These are phyloP conservation scores for Nansenia antarctica DNA, from an alignment of 2,113 vertebrate species.

Conservation along the genomic window DNA sequence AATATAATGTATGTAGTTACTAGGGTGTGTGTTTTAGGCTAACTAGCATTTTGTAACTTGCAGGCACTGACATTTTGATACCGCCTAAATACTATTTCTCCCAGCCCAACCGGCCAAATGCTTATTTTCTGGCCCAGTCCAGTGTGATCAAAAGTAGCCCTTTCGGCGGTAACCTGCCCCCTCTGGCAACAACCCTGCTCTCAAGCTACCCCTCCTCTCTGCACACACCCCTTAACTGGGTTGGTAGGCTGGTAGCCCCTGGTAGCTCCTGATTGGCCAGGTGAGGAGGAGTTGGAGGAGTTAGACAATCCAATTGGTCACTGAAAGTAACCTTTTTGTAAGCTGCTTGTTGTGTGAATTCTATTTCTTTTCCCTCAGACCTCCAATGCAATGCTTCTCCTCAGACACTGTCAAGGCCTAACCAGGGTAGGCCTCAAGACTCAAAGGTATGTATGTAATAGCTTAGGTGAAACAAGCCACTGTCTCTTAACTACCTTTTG, in stretches of 20 bases:
- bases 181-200: neutral
- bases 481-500: neutral
- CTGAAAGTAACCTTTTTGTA: conserved; percentile 8
- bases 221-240: conserved; percentile 48
- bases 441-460: conserved; percentile 55
- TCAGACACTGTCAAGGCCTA: conserved; percentile 63
- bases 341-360: neutral
- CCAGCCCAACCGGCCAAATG: too few relatives aligned
- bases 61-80: too few relatives aligned
- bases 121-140: too few relatives aligned
- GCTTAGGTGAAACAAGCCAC: neutral
- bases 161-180: neutral
- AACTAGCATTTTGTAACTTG: too few relatives aligned
- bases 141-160: too few relatives aligned
- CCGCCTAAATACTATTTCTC: too few relatives aligned
- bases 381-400: conserved; percentile 66
- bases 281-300: conserved; percentile 31
- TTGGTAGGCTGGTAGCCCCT: conserved; percentile 32
- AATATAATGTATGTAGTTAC: too few relatives aligned
- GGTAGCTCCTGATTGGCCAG: conserved; percentile 46
- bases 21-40: too few relatives aligned
- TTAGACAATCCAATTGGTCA: conserved; percentile 11
- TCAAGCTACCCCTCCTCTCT: neutral
- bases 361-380: conserved; percentile 36
- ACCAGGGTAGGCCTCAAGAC: conserved; percentile 43